These are phyloP conservation scores for Rhagoletis zephyria DNA, from an alignment of 1,140 invertebrate species.

Conservation along the genomic window DNA sequence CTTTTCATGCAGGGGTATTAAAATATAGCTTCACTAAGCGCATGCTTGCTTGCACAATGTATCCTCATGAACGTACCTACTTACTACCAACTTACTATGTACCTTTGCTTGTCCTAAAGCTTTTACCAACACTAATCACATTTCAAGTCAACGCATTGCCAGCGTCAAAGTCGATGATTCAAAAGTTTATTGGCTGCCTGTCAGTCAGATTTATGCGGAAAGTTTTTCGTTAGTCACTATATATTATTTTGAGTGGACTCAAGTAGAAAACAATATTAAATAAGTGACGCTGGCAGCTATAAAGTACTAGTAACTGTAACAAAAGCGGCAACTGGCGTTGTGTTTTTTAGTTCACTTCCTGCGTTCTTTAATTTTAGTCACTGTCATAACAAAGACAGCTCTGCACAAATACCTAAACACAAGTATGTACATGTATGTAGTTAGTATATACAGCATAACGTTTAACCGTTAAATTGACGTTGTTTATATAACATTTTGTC, in stretches of 20 bases:
- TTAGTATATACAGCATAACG: too few species aligned
- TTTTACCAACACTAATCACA: neutral
- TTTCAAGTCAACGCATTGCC: slow-evolving; percentile 20
- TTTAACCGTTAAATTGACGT: slow-evolving; percentile 26
- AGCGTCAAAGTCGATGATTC: neutral
- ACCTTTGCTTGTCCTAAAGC: neutral
- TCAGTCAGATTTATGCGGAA: slow-evolving; percentile 3
- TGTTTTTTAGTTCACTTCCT: neutral
- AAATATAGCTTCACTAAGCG: too few species aligned
- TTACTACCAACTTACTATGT: too few species aligned
- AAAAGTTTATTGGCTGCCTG: neutral
- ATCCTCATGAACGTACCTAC: too few species aligned
- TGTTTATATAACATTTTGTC: slow-evolving; percentile 29
- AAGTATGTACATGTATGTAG: too few species aligned
- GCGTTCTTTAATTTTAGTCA: neutral
- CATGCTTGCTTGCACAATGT: too few species aligned
- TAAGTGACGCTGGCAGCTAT: neutral
- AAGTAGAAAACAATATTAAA: neutral
- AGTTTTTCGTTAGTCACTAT: neutral
- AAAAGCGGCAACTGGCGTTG: neutral
- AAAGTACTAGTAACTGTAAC: neutral
- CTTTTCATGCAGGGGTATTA: too few species aligned
- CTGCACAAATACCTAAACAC: neutral
- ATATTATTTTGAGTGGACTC: neutral
- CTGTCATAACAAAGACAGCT: too few species aligned